Evolutionary conservation across 2,797 vertebrate species (phyloP), one percentile per base, ranked within the genome.

Genomic region (Alcedo atthis): DNA sequence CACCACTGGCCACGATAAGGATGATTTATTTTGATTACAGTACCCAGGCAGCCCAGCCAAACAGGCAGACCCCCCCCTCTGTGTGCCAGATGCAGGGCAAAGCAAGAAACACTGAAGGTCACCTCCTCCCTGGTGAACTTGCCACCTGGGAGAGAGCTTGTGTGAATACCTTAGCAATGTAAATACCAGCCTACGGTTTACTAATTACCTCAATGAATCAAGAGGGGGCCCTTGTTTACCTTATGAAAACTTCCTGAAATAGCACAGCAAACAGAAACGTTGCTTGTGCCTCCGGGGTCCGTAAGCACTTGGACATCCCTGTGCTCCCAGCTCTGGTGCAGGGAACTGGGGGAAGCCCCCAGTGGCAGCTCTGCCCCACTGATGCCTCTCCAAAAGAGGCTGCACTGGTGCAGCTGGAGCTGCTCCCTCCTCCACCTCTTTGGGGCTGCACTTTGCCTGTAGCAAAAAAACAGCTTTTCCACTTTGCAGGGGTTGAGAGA

Each of bases 1-100:
- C 81, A 32, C 68, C 78, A 46, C 75, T 59, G 15, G 82, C 30
- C 7, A 79, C 3, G 78, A 92, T 91, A 92, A 94, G 89, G 83
- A 76, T 85, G 94, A 96, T 96, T 96, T 91, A 93, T 95, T 95
- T 88, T 90, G 91, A 92, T 96, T 93, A 91, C 90, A 88, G 83
- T 82, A 90, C 67, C 74, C 80, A 89, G 89, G 87, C 87, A 33
- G 83, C 92, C 37, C 88, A 80, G 92, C 55, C 64, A 46, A 84
- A 84, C 81, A 88, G 75, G 89, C 87, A 70, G 91, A 64, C 68
- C 88, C 76, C 73, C 93, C 15, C 32, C 32, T 33, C 32, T 15
- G 21, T 4, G 0, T 69, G 82, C 85, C 89, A 89, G 78, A 90
- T 80, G 35, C 33, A 26, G 78, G 66, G 89, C 78, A 89, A 93